phyloP scores from a whole-genome alignment of 2,888 invertebrate genomes.

The Drosophila mimica region DNA sequence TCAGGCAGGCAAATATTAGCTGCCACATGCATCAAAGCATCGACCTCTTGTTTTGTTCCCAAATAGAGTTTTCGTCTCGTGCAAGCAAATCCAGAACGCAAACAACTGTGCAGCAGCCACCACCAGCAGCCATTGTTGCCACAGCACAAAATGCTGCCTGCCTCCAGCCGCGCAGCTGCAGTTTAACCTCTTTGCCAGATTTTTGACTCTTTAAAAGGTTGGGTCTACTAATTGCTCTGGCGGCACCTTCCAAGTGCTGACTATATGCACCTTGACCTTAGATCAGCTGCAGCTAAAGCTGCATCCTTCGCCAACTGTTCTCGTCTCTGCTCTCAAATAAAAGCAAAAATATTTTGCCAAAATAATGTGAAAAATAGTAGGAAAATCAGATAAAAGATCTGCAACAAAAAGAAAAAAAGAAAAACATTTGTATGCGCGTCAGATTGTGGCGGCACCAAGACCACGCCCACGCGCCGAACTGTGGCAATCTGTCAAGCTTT shows the following conservation, averaged over 20 bases:
- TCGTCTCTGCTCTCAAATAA: constrained; percentile 18
- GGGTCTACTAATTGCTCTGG: constrained; percentile 72
- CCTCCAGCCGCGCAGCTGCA: constrained; percentile 29
- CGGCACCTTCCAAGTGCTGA: constrained; percentile 47
- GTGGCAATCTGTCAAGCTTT: constrained; percentile 83
- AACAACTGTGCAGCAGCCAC: constrained; percentile 18
- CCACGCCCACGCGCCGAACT: constrained; percentile 57
- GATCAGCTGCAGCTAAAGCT: constrained; percentile 41
- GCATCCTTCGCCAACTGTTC: constrained; percentile 2
- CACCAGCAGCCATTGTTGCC: constrained; percentile 10
- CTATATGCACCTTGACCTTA: constrained; percentile 67
- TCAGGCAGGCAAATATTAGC: constrained; percentile 36
- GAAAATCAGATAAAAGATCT: constrained; percentile 7
- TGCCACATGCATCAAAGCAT: constrained; percentile 7
- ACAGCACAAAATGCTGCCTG: constrained; percentile 18
- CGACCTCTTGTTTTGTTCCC: constrained; percentile 20
- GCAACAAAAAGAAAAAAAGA: constrained; percentile 10
- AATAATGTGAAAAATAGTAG: constrained; percentile 33
- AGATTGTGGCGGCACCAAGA: constrained; percentile 53
- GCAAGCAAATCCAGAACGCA: constrained; percentile 35
- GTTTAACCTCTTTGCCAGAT: constrained; percentile 72
- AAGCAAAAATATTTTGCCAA: constrained; percentile 60
- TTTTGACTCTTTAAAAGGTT: constrained; percentile 74
- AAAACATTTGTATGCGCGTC: constrained; percentile 50
- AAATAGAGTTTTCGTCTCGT: constrained; percentile 32